Percentiles rank a stretch among this genome's conserved stretches.
Conservation (phyloP, 2,888 invertebrate genomes). For the Rhodophaea formosa region DNA sequence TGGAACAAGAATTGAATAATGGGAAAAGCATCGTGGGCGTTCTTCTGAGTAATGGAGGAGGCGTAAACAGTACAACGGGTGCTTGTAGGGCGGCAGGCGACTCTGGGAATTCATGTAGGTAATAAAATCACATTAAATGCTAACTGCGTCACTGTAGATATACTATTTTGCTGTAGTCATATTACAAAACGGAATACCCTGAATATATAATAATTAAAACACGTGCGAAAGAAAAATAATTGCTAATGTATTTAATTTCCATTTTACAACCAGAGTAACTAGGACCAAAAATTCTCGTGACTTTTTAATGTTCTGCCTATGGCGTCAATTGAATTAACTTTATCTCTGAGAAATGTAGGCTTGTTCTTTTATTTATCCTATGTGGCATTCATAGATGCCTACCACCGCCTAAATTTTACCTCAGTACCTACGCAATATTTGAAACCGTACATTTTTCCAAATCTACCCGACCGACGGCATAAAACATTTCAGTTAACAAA, state of each 20-base stretch:
- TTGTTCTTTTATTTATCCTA: too few relatives aligned
- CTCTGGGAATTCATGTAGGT: not conserved
- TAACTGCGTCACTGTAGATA: not conserved
- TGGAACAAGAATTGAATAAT: not conserved
- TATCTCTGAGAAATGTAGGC: too few relatives aligned
- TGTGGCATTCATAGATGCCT: too few relatives aligned
- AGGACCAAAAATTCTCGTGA: too few relatives aligned
- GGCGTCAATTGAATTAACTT: too few relatives aligned
- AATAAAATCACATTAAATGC: not conserved
- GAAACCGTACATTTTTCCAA: not conserved
- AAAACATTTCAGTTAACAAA: constrained; percentile 9
- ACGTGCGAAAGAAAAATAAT: too few relatives aligned
- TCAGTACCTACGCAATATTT: too few relatives aligned
- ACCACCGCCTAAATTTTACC: too few relatives aligned
- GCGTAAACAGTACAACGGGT: not conserved
- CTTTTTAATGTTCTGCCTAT: too few relatives aligned
- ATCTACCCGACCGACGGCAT: not conserved
- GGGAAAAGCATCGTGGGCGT: not conserved
- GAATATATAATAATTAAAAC: not conserved
- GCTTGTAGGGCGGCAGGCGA: not conserved
- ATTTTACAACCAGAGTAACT: too few relatives aligned
- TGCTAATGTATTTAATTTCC: too few relatives aligned
- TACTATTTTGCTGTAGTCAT: not conserved
- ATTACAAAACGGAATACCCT: not conserved
- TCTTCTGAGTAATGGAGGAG: not conserved